Base-by-base conservation (phyloP, 2,113 vertebrate species). In the Nannobrachium achirus region DNA sequence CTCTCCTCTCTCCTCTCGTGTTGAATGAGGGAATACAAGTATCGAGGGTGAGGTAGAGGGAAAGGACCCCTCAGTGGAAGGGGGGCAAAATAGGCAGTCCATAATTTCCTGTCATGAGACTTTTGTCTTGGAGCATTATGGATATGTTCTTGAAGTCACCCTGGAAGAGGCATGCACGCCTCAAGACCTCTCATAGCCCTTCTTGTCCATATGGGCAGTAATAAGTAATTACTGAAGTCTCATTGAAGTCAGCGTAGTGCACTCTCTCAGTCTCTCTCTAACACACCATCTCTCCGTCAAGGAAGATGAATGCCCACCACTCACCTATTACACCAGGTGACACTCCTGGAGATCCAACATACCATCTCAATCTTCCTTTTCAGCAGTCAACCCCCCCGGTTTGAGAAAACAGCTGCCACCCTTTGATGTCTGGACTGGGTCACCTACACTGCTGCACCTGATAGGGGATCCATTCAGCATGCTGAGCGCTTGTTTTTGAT, bases 221-320 rank as follows among this genome's bases (percentile, higher is more conserved):
- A 98, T 98, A 97, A 93, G 92, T 98, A 98, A 98, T 98, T 98
- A 94, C 90, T 90, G 90, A 92, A 94, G 91, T 94, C 95, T 93
- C 92, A 96, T 97, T 97, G 94, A 98, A 96, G 95, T 95, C 93
- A 94, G 91, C 93, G 95, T 94, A 94, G 77, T 86, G 74, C 71
- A 59, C 49, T 79, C 60, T 15, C 72, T 56, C 53, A 39, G 25
- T 39, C 13, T 63, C 71, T 63, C 70, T 40, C 59, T n/a, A 25
- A 39, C 33, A 8, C 33, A 1, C 33, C 10, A 13, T 1, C 6
- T 80, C 73, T 18, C 41, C 75, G 73, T 71, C 8, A 1, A 64
- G 70, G 76, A 65, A 67, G 83, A 90, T 90, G 89, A 91, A 89
- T 89, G 87, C 88, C 88, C 88, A 69, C 85, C 85, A 88, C 86